Conservation (phyloP, 1,140 invertebrate genomes). For the Drosophila sulfurigaster region DNA sequence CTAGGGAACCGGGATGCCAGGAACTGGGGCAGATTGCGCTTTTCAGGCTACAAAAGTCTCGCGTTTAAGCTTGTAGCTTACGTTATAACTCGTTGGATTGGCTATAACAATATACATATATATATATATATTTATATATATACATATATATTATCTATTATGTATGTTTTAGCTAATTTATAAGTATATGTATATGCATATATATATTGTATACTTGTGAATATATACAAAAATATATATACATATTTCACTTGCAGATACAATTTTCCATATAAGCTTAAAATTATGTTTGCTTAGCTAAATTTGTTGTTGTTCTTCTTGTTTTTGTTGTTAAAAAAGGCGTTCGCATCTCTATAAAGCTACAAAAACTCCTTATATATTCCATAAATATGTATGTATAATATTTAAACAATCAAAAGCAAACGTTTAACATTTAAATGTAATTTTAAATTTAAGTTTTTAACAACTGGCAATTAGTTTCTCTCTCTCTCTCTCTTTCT, state of each 20-base stretch:
- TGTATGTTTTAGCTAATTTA: conserved; percentile 30
- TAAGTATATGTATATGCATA: conserved; percentile 31
- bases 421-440: conserved; percentile 56
- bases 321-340: conserved; percentile 33
- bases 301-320: conserved; percentile 14
- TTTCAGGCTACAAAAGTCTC: conserved; percentile 24
- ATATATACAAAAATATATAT: conserved; percentile 10
- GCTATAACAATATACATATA: conserved; percentile 57
- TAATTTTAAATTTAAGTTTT: conserved; percentile 42
- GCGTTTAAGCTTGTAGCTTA: conserved; percentile 39
- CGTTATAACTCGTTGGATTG: conserved; percentile 23
- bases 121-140: conserved; percentile 31
- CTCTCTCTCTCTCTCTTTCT: not conserved
- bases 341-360: conserved; percentile 43
- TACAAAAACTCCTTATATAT: conserved; percentile 35
- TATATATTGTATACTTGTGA: conserved; percentile 8
- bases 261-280: conserved; percentile 21
- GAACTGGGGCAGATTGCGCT: conserved; percentile 23
- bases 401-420: conserved; percentile 44
- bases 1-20: not conserved
- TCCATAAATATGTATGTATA: conserved; percentile 32
- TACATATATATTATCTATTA: conserved; percentile 14
- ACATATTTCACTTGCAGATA: conserved; percentile 14
- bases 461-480: conserved; percentile 52
- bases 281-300: conserved; percentile 21